Percentiles rank a stretch among this genome's conserved stretches.
phyloP scores from a whole-genome alignment of 2,888 invertebrate genomes.

The Tillus elongatus region DNA sequence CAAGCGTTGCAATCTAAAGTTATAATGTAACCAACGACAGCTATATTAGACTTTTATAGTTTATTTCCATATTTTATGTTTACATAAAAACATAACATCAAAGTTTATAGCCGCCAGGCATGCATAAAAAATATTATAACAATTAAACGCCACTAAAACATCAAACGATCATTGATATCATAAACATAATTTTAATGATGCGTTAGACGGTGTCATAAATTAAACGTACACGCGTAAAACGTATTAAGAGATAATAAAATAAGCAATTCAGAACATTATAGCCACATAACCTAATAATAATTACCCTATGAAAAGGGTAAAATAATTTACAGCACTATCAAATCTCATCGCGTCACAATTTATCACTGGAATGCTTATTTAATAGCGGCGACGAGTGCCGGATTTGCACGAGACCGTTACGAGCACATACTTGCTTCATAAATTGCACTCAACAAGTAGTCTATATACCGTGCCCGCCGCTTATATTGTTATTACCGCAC shows the following conservation, averaged over 20 bases:
- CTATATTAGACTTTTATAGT: too few species aligned
- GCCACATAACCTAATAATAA: constrained; percentile 39
- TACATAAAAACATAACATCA: too few species aligned
- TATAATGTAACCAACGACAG: too few species aligned
- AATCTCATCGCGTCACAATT: constrained; percentile 45
- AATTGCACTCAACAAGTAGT: constrained; percentile 46
- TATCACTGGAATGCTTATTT: constrained; percentile 45
- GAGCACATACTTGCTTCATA: constrained; percentile 40
- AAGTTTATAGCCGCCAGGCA: too few species aligned
- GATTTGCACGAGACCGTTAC: constrained; percentile 34
- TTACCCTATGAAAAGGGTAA: constrained; percentile 43
- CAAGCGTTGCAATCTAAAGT: too few species aligned
- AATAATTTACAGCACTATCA: constrained; percentile 45
- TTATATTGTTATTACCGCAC: constrained; percentile 45
- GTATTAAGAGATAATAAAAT: constrained; percentile 28
- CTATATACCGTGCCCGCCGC: constrained; percentile 42
- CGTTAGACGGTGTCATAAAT: constrained; percentile 8
- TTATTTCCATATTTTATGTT: too few species aligned
- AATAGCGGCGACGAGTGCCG: constrained; percentile 39
- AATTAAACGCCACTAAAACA: too few species aligned
- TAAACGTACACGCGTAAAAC: constrained; percentile 12
- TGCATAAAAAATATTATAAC: too few species aligned
- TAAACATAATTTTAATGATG: constrained; percentile 4
- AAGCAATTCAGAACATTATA: constrained; percentile 29
- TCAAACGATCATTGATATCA: too few species aligned